Evolutionary conservation across 2,888 invertebrate species (phyloP).

Genomic region (Sepioteuthis lessoniana): DNA sequence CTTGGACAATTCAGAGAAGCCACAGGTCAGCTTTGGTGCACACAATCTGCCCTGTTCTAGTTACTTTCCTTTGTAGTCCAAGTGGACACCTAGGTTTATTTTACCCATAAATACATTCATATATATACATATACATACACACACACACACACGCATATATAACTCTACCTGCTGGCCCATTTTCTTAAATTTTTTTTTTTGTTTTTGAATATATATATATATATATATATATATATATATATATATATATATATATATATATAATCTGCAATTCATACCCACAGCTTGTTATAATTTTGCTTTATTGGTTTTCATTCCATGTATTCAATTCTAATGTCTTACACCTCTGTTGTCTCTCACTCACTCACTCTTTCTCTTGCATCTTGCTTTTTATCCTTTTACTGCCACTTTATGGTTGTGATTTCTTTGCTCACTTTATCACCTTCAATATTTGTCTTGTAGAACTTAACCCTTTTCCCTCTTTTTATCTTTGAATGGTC

Average conservation of each 20-base stretch:
- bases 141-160: background rate
- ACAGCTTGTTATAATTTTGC: conserved; percentile 24
- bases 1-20: conserved; percentile 45
- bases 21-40: conserved; percentile 48
- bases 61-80: background rate
- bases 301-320: background rate
- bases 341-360: background rate
- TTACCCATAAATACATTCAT: background rate
- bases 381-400: background rate
- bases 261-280: background rate
- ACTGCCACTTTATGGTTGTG: conserved; percentile 14
- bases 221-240: too few species aligned
- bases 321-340: background rate
- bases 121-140: too few species aligned
- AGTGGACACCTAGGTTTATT: background rate
- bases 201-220: background rate
- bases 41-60: conserved; percentile 34
- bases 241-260: too few species aligned
- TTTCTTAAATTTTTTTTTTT: background rate
- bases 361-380: background rate
- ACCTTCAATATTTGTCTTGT: background rate
- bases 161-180: background rate
- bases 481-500: conserved; percentile 8
- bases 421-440: background rate
- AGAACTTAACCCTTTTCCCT: background rate